phyloP scores from a whole-genome alignment of 2,113 vertebrate genomes.

The Saccopteryx leptura region DNA sequence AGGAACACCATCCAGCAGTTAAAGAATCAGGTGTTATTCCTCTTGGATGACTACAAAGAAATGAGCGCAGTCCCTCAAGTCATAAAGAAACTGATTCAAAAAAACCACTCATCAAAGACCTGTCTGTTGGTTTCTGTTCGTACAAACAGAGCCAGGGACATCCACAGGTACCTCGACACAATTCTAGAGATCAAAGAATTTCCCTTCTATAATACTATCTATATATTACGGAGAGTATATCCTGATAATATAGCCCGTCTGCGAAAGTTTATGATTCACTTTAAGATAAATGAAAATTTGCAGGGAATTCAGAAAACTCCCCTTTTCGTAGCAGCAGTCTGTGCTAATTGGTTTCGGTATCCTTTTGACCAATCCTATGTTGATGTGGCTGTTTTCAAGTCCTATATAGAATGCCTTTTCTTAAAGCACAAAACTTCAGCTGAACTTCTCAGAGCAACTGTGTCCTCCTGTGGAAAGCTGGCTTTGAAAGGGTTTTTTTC shows the following conservation, averaged over 20 bases:
- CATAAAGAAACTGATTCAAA: conserved; percentile 77
- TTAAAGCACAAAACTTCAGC: conserved; percentile 27
- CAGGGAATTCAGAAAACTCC: conserved; percentile 66
- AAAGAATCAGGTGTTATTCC: conserved; percentile 77
- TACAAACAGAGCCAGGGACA: conserved; percentile 51
- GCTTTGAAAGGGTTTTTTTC: conserved; percentile 80
- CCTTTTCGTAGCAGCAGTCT: conserved; percentile 19
- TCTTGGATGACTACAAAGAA: conserved; percentile 80
- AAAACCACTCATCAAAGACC: conserved; percentile 66
- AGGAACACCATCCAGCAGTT: conserved; percentile 54
- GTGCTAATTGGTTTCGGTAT: conserved; percentile 19
- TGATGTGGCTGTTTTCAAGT: conserved; percentile 39
- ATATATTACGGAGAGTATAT: conserved; percentile 71
- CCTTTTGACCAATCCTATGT: not conserved
- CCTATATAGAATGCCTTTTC: conserved; percentile 58
- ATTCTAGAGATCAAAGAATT: conserved; percentile 70
- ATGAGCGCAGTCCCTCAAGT: conserved; percentile 17
- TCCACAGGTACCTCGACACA: conserved; percentile 69
- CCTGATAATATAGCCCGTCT: not conserved
- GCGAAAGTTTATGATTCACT: not conserved
- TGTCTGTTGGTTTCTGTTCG: conserved; percentile 75
- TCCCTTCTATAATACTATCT: conserved; percentile 78
- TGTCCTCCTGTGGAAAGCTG: conserved; percentile 78
- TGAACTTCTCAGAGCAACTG: conserved; percentile 29
- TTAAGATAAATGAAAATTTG: not conserved